These are phyloP conservation scores for Astropecten irregularis DNA, from an alignment of 53 echinoderm and acorn worm species.

Conservation along the genomic window DNA sequence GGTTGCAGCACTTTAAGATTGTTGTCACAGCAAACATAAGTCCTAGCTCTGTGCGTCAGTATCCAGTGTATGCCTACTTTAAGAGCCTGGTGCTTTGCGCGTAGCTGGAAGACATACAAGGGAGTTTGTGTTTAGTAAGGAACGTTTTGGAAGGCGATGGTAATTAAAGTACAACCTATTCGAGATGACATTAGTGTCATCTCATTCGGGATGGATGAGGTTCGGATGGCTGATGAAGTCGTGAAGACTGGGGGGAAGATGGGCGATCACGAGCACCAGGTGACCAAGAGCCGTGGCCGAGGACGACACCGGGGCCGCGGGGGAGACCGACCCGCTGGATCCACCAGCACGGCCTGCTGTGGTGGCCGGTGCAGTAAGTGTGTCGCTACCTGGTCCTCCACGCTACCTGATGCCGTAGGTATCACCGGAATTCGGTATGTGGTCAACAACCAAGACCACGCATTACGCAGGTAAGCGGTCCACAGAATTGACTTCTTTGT, in stretches of 20 bases:
- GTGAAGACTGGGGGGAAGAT: neutral
- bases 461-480: neutral
- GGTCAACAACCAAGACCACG: neutral
- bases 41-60: too few relatives aligned
- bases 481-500: neutral
- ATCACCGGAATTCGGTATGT: neutral
- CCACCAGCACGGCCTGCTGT: too few relatives aligned
- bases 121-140: too few relatives aligned
- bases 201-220: neutral
- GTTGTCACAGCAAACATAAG: too few relatives aligned
- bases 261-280: too few relatives aligned
- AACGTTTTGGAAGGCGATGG: too few relatives aligned
- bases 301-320: neutral
- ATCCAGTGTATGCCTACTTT: too few relatives aligned
- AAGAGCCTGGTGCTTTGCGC: too few relatives aligned
- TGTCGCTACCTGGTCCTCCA: neutral
- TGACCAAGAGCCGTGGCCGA: neutral
- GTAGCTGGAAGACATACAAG: too few relatives aligned
- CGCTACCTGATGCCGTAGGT: neutral
- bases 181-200: neutral
- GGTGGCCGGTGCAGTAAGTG: neutral
- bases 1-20: too few relatives aligned
- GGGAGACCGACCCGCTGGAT: neutral
- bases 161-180: neutral
- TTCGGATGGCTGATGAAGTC: too few relatives aligned